Evolutionary conservation across 2,113 vertebrate genomes (phyloP).

Genomic region (Speoplatyrhinus poulsoni): DNA sequence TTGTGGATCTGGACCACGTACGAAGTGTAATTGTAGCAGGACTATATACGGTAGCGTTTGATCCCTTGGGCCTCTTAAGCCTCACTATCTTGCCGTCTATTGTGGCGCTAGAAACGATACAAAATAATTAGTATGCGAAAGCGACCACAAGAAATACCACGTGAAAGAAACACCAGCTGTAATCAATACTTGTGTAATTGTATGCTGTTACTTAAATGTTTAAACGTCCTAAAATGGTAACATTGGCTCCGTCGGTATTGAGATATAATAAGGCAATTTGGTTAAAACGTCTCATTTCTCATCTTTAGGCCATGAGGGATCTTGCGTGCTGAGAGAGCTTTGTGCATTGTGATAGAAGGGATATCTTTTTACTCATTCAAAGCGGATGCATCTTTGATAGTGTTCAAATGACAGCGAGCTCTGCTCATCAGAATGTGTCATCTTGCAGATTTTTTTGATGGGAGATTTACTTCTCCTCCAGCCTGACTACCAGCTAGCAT

Average conservation of each 20-base stretch:
- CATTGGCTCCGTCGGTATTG: constrained; percentile 18
- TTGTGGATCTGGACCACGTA: constrained; percentile 12
- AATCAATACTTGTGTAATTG: constrained; percentile 63
- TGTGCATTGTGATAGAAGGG: constrained; percentile 12
- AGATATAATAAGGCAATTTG: constrained; percentile 44
- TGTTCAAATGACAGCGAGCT: constrained; percentile 31
- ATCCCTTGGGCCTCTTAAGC: constrained; percentile 20
- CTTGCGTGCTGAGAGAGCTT: constrained; percentile 3
- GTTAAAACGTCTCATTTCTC: constrained; percentile 15
- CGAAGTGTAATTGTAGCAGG: constrained; percentile 14
- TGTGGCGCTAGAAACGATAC: constrained; percentile 18
- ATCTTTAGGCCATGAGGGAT: constrained; percentile 7
- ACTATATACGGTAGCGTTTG: constrained; percentile 20
- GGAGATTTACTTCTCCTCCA: constrained; percentile 15
- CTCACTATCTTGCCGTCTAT: constrained; percentile 49
- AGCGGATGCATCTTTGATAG: constrained; percentile 33
- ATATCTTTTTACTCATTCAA: constrained; percentile 30
- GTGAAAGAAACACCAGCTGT: constrained; percentile 29
- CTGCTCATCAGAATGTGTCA: constrained; percentile 29
- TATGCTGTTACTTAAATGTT: constrained; percentile 57
- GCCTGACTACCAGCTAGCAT: constrained; percentile 3
- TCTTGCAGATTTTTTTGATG: constrained; percentile 28
- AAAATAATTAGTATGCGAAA: constrained; percentile 19
- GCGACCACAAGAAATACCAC: not conserved
- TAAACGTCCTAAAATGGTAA: constrained; percentile 27